Base-by-base conservation (phyloP, 2,888 invertebrate species). In the Calliopum simillimum region DNA sequence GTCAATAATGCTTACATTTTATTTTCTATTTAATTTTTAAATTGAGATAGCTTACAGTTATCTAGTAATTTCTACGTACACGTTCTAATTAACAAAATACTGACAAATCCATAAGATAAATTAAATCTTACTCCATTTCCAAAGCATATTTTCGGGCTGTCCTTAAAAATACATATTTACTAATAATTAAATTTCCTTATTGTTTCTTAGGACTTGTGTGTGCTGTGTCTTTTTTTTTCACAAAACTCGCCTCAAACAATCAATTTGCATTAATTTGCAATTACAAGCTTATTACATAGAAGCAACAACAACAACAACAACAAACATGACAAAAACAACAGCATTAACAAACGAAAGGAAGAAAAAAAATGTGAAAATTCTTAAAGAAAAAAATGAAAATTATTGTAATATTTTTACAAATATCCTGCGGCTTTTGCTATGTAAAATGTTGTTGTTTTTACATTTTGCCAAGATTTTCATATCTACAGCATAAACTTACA, bases 251-350 rank as follows among this genome's bases (percentile, higher is more conserved):
- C 33, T 33, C 21, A 19, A 51, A 23, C 49, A 19, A 65, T 41
- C 44, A 55, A 53, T 55, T 65, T 49, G 47, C 16, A 25, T 51
- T 67, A 25, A 59, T 67, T 67, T 59, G 67, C 51, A 51, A 33
- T 59, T 59, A 46, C 67, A 67, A 51, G 58, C 51, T 59, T 58
- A 58, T 67, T 67, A 59, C 19, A 47, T 41, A 44, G 1, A 16
- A 49, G 41, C 64, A 51, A 64, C 51, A 43, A 43, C 43, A 33
- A 55, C 3, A 44, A 59, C 33, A 43, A n/a, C 33, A 33, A 16
- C 2, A 44, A 61, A 5, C 12, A 43, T n/a, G n/a, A n/a, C n/a
- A n/a, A n/a, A 12, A 61, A 61, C 13, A 44, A 61, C 12, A 21
- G 25, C 23, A 21, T 12, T 23, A 56, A 14, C 14, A 23, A 53